Evolutionary conservation across 2,113 vertebrate species (phyloP).

Genomic region (Ochotona curzoniae): DNA sequence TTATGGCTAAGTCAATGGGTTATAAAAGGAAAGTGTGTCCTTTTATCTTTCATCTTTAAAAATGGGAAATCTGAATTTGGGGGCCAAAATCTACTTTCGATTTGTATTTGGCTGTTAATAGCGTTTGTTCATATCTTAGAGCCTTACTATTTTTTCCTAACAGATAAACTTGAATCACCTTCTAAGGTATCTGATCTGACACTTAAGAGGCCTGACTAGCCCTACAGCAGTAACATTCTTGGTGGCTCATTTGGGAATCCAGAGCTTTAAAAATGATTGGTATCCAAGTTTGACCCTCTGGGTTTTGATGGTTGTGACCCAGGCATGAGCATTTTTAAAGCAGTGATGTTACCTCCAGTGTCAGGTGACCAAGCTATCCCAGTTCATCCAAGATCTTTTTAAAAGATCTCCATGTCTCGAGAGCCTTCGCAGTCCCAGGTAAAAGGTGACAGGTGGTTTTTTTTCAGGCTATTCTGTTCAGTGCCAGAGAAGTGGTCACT

Average conservation of each 20-base stretch:
- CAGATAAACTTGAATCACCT: neutral
- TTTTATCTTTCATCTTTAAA: constrained; percentile 37
- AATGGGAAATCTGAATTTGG: neutral
- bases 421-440: neutral
- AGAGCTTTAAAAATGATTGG: neutral
- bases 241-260: neutral
- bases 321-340: neutral
- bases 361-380: neutral
- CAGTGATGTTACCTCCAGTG: neutral
- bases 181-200: neutral
- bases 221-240: neutral
- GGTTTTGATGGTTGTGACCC: neutral
- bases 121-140: neutral
- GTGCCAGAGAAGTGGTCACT: neutral
- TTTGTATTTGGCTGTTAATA: neutral
- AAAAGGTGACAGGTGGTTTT: neutral
- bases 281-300: neutral
- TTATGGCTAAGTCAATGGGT: neutral
- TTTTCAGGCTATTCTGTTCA: neutral
- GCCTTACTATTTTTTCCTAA: neutral
- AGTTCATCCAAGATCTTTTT: neutral
- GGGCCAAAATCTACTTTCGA: neutral
- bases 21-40: neutral
- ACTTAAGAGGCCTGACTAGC: neutral
- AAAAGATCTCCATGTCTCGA: neutral